Percentiles rank a stretch among this genome's conserved stretches.
Evolutionary conservation across 2,888 invertebrate genomes (phyloP).

Genomic region (Drosophila barbarae): DNA sequence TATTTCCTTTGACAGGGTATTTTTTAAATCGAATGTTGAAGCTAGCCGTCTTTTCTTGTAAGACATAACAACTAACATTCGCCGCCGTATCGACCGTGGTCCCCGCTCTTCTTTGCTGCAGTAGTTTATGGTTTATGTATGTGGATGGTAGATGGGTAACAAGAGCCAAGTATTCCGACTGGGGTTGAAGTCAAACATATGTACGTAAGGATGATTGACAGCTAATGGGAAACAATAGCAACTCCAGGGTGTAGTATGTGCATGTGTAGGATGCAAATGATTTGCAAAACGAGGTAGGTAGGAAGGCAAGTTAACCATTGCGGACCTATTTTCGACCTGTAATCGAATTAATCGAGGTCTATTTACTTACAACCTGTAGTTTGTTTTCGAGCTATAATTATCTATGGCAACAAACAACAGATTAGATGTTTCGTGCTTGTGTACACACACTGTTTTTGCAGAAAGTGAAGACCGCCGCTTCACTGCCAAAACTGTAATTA

Average conservation of each 20-base stretch:
- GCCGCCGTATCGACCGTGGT: conserved; percentile 30
- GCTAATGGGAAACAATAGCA: conserved; percentile 36
- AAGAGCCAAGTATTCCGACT: conserved; percentile 27
- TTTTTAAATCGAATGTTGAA: conserved; percentile 2
- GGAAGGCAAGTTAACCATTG: conserved; percentile 28
- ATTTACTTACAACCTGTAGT: conserved; percentile 34
- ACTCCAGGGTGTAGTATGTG: conserved; percentile 21
- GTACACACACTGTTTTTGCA: background rate
- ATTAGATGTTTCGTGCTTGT: conserved; percentile 16
- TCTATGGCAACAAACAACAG: conserved; percentile 22
- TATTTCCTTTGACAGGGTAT: conserved; percentile 1
- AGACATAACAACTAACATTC: conserved; percentile 26
- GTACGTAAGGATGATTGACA: conserved; percentile 38
- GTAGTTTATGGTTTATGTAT: conserved; percentile 18
- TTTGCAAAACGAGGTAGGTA: conserved; percentile 25
- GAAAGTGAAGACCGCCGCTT: background rate
- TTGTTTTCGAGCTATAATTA: conserved; percentile 32
- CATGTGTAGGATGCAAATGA: conserved; percentile 33
- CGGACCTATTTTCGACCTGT: conserved; percentile 35
- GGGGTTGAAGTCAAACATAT: conserved; percentile 37
- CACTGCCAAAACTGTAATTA: conserved; percentile 3
- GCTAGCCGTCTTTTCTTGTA: conserved; percentile 16
- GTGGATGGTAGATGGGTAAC: conserved; percentile 22
- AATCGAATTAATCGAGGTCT: conserved; percentile 37
- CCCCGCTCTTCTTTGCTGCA: conserved; percentile 14